These are phyloP conservation scores for Anguilla pacifica DNA, from an alignment of 2,797 vertebrate genomes.

Conservation along the genomic window DNA sequence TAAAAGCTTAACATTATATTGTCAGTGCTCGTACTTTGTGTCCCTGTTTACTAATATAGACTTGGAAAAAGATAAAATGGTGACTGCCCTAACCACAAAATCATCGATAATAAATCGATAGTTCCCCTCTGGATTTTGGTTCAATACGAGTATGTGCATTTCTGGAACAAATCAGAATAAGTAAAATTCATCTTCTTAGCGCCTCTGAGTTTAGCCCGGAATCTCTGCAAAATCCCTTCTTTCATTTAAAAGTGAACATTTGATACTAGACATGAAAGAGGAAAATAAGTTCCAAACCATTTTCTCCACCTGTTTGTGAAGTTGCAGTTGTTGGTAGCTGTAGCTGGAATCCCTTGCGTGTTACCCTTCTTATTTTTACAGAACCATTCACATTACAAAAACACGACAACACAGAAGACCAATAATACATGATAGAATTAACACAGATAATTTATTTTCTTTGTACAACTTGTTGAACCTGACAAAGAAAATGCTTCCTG, in stretches of 20 bases:
- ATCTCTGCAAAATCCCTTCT: not conserved
- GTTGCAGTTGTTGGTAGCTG: not conserved
- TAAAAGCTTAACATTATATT: conserved; percentile 77
- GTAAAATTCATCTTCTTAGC: not conserved
- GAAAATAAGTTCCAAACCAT: not conserved
- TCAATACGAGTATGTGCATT: not conserved
- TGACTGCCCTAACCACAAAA: no score
- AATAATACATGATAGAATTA: not conserved
- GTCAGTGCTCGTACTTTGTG: not conserved
- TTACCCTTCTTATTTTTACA: not conserved
- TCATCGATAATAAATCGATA: not conserved
- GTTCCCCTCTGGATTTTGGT: not conserved
- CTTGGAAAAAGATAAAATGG: not conserved
- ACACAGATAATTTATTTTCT: conserved; percentile 18
- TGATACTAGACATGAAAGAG: not conserved
- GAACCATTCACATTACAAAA: not conserved
- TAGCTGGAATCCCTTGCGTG: not conserved
- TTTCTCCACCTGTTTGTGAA: not conserved
- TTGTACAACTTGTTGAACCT: conserved; percentile 9
- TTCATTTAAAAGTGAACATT: not conserved
- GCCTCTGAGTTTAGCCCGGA: not conserved
- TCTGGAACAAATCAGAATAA: not conserved
- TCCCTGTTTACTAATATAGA: not conserved
- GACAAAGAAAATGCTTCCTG: conserved; percentile 11
- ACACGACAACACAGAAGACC: not conserved